These are phyloP conservation scores for Solenopsis invicta DNA, from an alignment of 1,140 invertebrate species.

Conservation along the genomic window DNA sequence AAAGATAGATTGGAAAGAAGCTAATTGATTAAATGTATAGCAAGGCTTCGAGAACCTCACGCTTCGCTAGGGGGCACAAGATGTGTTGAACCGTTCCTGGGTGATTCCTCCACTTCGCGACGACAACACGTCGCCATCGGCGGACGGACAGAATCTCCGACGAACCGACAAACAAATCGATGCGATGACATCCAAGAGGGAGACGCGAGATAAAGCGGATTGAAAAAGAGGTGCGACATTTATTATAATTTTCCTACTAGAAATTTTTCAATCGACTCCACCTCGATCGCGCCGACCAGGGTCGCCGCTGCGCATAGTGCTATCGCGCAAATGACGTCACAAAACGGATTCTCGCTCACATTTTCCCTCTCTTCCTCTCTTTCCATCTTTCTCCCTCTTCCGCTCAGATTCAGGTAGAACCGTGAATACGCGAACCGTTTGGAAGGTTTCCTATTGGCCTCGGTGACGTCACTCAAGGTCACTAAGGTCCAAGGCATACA, in stretches of 20 bases:
- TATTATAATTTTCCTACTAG: constrained; percentile 5
- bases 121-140: background rate
- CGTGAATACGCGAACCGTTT: constrained; percentile 68
- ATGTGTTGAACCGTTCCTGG: constrained; percentile 3
- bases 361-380: constrained; percentile 24
- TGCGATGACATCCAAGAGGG: background rate
- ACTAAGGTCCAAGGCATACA: constrained; percentile 42
- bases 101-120: constrained; percentile 3
- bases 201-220: background rate
- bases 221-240: background rate
- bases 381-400: background rate
- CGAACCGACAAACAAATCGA: background rate
- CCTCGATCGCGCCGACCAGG: constrained; percentile 57
- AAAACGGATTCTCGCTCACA: constrained; percentile 21
- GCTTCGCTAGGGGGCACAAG: background rate
- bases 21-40: background rate
- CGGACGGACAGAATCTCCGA: background rate
- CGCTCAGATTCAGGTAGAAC: constrained; percentile 69
- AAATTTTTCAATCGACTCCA: constrained; percentile 67
- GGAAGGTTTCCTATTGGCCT: constrained; percentile 74
- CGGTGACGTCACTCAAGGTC: constrained; percentile 75
- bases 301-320: constrained; percentile 55
- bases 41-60: background rate
- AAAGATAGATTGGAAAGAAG: background rate
- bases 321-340: constrained; percentile 74